These are phyloP conservation scores for Silvanus unidentatus DNA, from an alignment of 2,888 invertebrate species.

Conservation along the genomic window DNA sequence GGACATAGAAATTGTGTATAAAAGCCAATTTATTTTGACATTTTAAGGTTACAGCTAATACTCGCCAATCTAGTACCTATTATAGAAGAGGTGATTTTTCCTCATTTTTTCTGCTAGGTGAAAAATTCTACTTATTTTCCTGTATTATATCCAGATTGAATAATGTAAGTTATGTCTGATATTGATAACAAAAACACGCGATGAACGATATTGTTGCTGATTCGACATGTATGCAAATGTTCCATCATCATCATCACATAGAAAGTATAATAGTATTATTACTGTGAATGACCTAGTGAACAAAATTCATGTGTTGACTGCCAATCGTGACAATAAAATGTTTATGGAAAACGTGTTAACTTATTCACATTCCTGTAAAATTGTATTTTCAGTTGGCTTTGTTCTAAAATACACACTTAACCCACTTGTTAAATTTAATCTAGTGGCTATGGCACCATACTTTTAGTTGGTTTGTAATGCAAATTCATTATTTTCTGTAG, in stretches of 20 bases:
- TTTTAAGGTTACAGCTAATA: neutral
- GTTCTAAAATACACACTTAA: neutral
- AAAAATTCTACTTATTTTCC: too few relatives aligned
- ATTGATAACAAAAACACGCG: too few relatives aligned
- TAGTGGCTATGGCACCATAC: too few relatives aligned
- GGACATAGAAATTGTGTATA: neutral
- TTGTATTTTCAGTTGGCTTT: neutral
- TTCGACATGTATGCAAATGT: too few relatives aligned
- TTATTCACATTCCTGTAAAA: conserved; percentile 1
- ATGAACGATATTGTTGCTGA: too few relatives aligned
- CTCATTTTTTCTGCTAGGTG: too few relatives aligned
- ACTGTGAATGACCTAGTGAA: neutral
- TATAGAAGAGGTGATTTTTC: too few relatives aligned
- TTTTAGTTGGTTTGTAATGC: too few relatives aligned
- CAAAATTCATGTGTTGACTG: conserved; percentile 1
- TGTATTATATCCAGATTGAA: too few relatives aligned
- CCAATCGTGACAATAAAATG: conserved; percentile 2
- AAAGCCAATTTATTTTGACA: neutral
- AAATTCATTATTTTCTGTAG: too few relatives aligned
- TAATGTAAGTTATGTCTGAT: too few relatives aligned
- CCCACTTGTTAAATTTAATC: neutral
- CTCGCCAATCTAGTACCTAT: neutral
- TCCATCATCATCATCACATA: neutral
- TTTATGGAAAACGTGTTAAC: conserved; percentile 2
- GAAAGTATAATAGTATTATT: neutral